Evolutionary conservation across 2,888 invertebrate species (phyloP), one percentile per base, ranked within the genome.

Genomic region (Lasiommata megera): DNA sequence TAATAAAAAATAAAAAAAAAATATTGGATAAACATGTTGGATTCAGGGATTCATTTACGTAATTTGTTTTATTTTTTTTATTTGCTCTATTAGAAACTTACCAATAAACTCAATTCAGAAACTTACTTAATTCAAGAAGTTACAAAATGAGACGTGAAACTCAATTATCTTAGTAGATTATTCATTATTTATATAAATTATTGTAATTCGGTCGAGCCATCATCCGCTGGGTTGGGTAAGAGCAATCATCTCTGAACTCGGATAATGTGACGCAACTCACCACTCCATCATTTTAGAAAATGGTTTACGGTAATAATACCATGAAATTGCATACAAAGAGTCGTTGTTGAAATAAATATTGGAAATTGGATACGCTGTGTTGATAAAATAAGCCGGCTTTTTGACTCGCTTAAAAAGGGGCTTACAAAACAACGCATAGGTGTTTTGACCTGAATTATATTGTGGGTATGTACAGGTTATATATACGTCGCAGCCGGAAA

Each of bases 201-300:
- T 40, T 23, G 1, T 2, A 18, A 37, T 28, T 16, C 38, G 3
- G 16, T 8, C 23, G 37, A 9, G 12, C 38, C 38, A 38, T 38
- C 51, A 51, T 29, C 38, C 38, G 38, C 16, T 11, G 29, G 9
- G 29, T 56, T 56, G 37, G 16, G 43, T 43, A 50, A 56, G 12
- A 48, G 50, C 43, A 56, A 56, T 56, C 56, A 28, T 48, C 11
- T 41, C 8, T 28, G 31, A 36, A 31, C 34, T 23, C 12, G 12
- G 16, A 17, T 28, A 12, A 56, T 7, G 34, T 50, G 50, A 56
- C n/a, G 34, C 29, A 51, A 38, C 38, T 6, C 28, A 2, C 16
- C 16, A 23, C 14, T 48, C 2, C 28, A 29, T 14, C 46, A 31
- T 11, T 11, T 29, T 16, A 31, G 31, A 29, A 46, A 46, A 46